Percentiles rank a stretch among this genome's conserved stretches.
These are phyloP conservation scores for Sphaerophoria taeniata DNA, from an alignment of 2,888 invertebrate genomes.

Conservation along the genomic window DNA sequence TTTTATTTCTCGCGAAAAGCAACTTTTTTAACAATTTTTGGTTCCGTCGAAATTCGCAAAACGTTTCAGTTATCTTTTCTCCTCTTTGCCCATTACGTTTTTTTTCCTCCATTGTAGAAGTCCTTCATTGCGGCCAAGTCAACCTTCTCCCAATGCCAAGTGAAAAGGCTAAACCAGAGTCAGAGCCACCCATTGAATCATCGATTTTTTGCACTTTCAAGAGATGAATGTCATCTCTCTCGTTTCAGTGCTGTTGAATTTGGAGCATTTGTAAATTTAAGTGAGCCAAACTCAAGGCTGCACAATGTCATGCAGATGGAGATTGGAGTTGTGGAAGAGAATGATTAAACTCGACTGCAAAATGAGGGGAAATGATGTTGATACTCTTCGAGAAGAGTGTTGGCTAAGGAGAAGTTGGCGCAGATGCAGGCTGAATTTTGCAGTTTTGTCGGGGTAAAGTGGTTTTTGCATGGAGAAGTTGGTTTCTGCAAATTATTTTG, in stretches of 20 bases:
- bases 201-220: constrained; percentile 66
- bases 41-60: neutral
- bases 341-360: neutral
- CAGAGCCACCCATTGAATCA: constrained; percentile 62
- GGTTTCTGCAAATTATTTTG: constrained; percentile 33
- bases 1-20: no score
- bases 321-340: constrained; percentile 8
- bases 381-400: constrained; percentile 28
- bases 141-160: constrained; percentile 65
- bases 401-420: constrained; percentile 31
- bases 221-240: constrained; percentile 52
- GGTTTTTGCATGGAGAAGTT: constrained; percentile 7
- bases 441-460: constrained; percentile 22
- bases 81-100: constrained; percentile 9
- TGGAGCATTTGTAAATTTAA: constrained; percentile 26
- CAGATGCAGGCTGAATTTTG: constrained; percentile 4
- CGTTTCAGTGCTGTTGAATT: constrained; percentile 48
- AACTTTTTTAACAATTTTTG: no score
- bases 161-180: neutral
- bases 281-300: constrained; percentile 43
- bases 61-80: neutral
- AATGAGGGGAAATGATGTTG: neutral
- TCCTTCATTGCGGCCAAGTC: constrained; percentile 7
- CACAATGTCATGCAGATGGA: constrained; percentile 45
- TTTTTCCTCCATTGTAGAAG: neutral